phyloP scores from a whole-genome alignment of 2,888 invertebrate genomes.

The Orchestes rusci region DNA sequence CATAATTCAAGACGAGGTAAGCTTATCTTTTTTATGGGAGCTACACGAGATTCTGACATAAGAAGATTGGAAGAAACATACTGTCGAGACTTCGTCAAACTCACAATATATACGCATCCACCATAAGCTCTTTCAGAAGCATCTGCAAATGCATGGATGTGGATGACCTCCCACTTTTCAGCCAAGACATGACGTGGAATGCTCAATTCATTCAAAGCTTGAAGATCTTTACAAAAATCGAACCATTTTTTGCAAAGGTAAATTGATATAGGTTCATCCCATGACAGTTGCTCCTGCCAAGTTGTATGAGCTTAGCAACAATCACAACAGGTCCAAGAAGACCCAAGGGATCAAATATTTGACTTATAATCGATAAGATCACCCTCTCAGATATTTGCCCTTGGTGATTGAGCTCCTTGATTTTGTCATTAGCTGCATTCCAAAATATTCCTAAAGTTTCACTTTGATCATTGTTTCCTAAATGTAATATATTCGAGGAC shows the following conservation, averaged over 20 bases:
- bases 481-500: not conserved
- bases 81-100: too few relatives aligned
- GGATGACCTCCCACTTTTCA: constrained; percentile 2
- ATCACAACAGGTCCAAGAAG: not conserved
- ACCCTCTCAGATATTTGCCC: not conserved
- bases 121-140: constrained; percentile 6
- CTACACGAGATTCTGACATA: too few relatives aligned
- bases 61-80: constrained; percentile 2
- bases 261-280: not conserved
- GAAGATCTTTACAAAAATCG: constrained; percentile 1
- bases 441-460: constrained; percentile 1
- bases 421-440: not conserved
- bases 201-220: not conserved
- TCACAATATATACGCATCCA: constrained; percentile 4
- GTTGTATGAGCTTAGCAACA: not conserved
- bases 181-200: constrained; percentile 1
- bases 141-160: constrained; percentile 7
- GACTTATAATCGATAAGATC: not conserved
- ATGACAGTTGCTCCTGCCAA: not conserved
- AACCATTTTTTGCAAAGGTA: not conserved
- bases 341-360: not conserved
- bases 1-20: constrained; percentile 3
- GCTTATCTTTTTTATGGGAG: not conserved
- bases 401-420: not conserved
- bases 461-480: not conserved